Conservation (phyloP, 2,113 vertebrate species). For the Neopipo cinnamomea region DNA sequence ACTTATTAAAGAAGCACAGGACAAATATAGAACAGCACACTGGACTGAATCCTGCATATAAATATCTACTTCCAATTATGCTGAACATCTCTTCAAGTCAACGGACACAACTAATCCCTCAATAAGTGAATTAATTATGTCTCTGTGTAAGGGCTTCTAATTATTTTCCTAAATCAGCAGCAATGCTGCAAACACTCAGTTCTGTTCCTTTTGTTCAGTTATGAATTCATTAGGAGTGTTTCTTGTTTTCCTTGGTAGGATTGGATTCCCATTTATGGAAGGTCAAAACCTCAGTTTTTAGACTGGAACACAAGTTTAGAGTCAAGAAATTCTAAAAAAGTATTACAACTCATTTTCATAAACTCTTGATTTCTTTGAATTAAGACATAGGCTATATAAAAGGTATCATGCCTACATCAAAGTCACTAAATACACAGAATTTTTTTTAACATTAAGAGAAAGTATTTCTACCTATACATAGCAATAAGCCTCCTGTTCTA, state of each 20-base stretch:
- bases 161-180: not conserved
- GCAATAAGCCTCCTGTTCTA: not conserved
- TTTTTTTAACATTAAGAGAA: not conserved
- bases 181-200: not conserved
- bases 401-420: not conserved
- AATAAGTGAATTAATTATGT: not conserved
- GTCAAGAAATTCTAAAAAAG: not conserved
- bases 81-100: not conserved
- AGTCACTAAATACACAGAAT: not conserved
- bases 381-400: not conserved
- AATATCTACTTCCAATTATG: not conserved
- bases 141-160: not conserved
- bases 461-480: not conserved
- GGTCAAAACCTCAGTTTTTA: not conserved
- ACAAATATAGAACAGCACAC: not conserved
- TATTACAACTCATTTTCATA: not conserved
- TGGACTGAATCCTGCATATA: not conserved
- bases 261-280: not conserved
- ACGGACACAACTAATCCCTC: not conserved
- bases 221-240: not conserved
- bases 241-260: not conserved
- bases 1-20: not conserved
- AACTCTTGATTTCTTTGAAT: not conserved
- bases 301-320: not conserved
- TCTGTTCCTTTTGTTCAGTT: not conserved